phyloP scores from a whole-genome alignment of 2,888 invertebrate species.

The Cacoxenus indagator region DNA sequence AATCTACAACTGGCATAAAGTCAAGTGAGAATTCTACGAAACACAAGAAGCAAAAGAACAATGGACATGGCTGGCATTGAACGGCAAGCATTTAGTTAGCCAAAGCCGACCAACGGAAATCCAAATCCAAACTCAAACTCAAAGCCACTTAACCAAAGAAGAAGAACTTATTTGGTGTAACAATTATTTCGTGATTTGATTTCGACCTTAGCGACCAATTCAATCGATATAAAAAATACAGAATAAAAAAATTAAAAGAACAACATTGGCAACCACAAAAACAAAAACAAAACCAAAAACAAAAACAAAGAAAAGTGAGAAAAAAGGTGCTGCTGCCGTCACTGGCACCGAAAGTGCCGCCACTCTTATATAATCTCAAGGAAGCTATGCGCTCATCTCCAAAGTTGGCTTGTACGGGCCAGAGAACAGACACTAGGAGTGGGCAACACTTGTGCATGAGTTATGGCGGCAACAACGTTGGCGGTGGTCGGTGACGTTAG shows the following conservation, averaged over 20 bases:
- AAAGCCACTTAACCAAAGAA: not conserved
- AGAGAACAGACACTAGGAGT: slow-evolving; percentile 2
- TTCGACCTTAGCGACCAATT: slow-evolving; percentile 64
- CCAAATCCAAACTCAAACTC: not conserved
- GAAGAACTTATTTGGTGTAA: slow-evolving; percentile 63
- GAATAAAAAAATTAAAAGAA: no score
- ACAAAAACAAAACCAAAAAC: not conserved
- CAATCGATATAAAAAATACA: slow-evolving; percentile 51
- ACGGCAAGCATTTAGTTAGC: slow-evolving; percentile 29
- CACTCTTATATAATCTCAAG: slow-evolving; percentile 8
- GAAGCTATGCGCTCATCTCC: not conserved
- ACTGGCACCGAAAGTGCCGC: not conserved
- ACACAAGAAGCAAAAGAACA: slow-evolving; percentile 28
- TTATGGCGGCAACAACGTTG: not conserved
- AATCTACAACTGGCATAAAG: slow-evolving; percentile 5
- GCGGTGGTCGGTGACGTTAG: not conserved
- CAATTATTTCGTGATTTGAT: slow-evolving; percentile 64
- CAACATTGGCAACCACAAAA: no score
- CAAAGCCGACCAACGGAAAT: slow-evolving; percentile 20
- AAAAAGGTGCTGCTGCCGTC: not conserved
- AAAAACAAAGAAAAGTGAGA: not conserved
- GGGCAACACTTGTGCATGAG: not conserved
- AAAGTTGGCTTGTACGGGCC: not conserved
- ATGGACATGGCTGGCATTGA: slow-evolving; percentile 26
- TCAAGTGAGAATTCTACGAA: slow-evolving; percentile 19